Base-by-base conservation (phyloP, 2,113 vertebrate genomes). In the Neopipo cinnamomea region DNA sequence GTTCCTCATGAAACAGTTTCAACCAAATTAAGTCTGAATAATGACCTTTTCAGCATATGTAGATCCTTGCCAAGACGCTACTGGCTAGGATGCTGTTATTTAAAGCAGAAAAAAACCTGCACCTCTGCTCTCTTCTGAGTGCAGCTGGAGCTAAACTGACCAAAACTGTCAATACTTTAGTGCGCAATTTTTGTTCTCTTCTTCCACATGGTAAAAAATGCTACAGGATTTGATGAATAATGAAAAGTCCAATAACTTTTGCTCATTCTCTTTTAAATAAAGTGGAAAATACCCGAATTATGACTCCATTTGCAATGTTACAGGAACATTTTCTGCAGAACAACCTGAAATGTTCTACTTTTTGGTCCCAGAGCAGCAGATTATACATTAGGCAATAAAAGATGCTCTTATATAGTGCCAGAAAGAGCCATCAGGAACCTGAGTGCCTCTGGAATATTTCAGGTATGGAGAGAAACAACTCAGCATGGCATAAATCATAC, bases 1-100 rank as follows among this genome's bases (percentile, higher is more conserved):
- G 71, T 71, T 95, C 73, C 86, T 94, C 50, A 71, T 46, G 41
- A 91, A 96, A 74, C 73, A 50, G 62, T 84, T 93, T 86, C 27
- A 63, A 42, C 35, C 5, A 3, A 94, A 73, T 6, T 23, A 30
- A 70, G 53, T 59, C 78, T 80, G 88, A 74, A 59, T 85, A 70
- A 47, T 7, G 75, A 61, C 44, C 66, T 24, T 74, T 92, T 27
- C 56, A 83, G 44, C 28, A 93, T 5, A 11, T 1, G 31, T 6
- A 33, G 5, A 15, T 33, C n/a, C 33, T 74, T 42, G 39, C 12
- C 61, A 68, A 5, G 63, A 11, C 3, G 35, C 53, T 56, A 11
- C 2, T 75, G 56, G 68, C 31, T 35, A 82, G 86, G 75, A 77
- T 39, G 61, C 28, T 37, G 39, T 35, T 86, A 80, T 50, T 80